Conservation (phyloP, 1,140 invertebrate species). For the Aphelinus atriplicis region DNA sequence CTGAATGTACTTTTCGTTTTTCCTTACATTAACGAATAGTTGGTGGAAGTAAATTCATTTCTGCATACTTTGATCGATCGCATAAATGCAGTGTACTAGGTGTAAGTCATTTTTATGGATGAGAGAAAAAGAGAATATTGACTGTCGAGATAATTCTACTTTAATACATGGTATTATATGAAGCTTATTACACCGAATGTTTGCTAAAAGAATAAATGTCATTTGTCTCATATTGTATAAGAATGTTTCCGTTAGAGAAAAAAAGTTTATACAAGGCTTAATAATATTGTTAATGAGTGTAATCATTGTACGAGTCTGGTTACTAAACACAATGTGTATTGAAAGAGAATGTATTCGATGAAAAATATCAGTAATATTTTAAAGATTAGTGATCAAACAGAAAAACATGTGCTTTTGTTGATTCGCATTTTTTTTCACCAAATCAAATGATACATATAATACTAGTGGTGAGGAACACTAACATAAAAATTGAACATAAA, state of each 20-base stretch:
- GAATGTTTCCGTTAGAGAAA: conserved; percentile 10
- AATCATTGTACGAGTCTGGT: not conserved
- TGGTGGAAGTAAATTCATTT: not conserved
- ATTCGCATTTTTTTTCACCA: not conserved
- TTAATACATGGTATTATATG: conserved; percentile 1
- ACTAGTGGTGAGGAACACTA: not conserved
- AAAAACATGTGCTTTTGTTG: not conserved
- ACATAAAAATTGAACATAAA: too few species aligned
- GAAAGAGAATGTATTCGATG: too few species aligned
- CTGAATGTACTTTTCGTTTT: not conserved
- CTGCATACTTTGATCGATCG: conserved; percentile 22
- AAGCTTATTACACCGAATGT: conserved; percentile 27
- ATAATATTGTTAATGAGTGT: conserved; percentile 17
- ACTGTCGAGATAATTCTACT: not conserved
- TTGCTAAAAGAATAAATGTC: conserved; percentile 33
- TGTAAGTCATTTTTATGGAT: conserved; percentile 16
- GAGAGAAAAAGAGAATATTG: not conserved
- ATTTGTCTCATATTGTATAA: conserved; percentile 12
- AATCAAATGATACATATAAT: not conserved
- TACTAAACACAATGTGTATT: conserved; percentile 23
- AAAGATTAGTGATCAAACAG: too few species aligned
- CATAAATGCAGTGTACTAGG: conserved; percentile 7
- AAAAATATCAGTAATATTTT: too few species aligned
- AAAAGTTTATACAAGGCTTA: conserved; percentile 28
- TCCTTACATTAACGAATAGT: not conserved